Base-by-base conservation (phyloP, 2,888 invertebrate species). In the Drosophila siamana region DNA sequence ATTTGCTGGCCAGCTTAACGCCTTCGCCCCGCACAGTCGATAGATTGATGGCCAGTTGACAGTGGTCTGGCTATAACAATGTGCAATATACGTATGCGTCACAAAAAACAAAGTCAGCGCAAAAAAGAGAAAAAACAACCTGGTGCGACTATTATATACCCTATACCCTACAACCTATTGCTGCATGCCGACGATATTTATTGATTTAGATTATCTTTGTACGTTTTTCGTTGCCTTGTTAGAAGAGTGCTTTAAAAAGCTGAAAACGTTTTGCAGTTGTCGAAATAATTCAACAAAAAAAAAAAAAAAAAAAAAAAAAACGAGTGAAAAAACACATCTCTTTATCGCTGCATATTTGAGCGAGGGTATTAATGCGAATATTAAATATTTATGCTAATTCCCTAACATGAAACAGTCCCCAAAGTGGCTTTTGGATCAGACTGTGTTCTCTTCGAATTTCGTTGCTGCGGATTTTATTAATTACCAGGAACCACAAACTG, bases 21-120 rank as follows among this genome's bases (percentile, higher is more conserved):
- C 72, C 80, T 74, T 36, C 33, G 8, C 19, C 26, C 43, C 19
- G 13, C 8, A 46, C 43, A 46, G 65, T 60, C 80, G 71, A 83
- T 83, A 81, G 88, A 89, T 88, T 85, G 84, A 76, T 83, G 81
- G 81, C 63, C 75, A 77, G 81, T 87, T 85, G 87, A 85, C 85
- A 85, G 78, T 72, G 60, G 64, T 57, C 55, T 66, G 65, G 56
- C 52, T 65, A 65, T 63, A 80, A 80, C 80, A 80, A 73, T 63
- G 66, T 69, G 65, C 79, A 74, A 65, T 66, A 57, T 54, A 54
- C 43, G 43, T 61, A 57, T 55, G 46, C 15, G 5, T n/a, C 52
- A 11, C 40, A 63, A 43, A 56, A 63, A 60, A 44, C 40, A 56
- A 36, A 22, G 24, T 22, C 40, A 40, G 8, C 2, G 4, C 8